Evolutionary conservation across 2,888 invertebrate species (phyloP).

Genomic region (Sesia apiformis): DNA sequence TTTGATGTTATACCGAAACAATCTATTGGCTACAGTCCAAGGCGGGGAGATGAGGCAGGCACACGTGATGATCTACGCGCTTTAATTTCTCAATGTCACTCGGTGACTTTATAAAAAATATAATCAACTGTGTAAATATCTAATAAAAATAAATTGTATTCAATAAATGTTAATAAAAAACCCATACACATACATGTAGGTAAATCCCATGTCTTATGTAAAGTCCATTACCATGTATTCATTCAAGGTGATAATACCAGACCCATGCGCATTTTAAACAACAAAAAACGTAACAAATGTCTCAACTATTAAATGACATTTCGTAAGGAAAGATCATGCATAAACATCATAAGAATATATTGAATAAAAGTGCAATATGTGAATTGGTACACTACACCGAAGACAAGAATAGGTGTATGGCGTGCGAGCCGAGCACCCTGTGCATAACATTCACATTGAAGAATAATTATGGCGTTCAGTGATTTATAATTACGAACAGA

Average conservation of each 20-base stretch:
- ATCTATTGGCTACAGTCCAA: constrained; percentile 39
- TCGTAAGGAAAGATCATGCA: too few relatives aligned
- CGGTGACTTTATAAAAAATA: not conserved
- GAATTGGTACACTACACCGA: not conserved
- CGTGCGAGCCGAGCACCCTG: constrained; percentile 39
- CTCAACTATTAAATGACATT: too few relatives aligned
- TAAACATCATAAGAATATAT: too few relatives aligned
- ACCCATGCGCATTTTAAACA: too few relatives aligned
- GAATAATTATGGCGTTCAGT: constrained; percentile 45
- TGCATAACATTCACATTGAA: constrained; percentile 33
- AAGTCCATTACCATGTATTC: too few relatives aligned
- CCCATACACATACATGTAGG: too few relatives aligned
- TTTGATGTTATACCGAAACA: constrained; percentile 22
- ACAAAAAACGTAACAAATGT: too few relatives aligned
- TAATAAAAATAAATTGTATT: not conserved
- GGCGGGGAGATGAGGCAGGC: not conserved
- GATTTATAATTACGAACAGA: constrained; percentile 31
- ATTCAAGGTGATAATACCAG: too few relatives aligned
- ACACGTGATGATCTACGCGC: not conserved
- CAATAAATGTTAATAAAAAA: too few relatives aligned
- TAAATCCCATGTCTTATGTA: too few relatives aligned
- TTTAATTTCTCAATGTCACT: not conserved
- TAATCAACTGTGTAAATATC: not conserved
- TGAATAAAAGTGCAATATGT: too few relatives aligned
- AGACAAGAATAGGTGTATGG: constrained; percentile 5